Percentiles rank a stretch among this genome's conserved stretches.
phyloP scores from a whole-genome alignment of 2,888 invertebrate genomes.

The Himalopsyche tibetana region DNA sequence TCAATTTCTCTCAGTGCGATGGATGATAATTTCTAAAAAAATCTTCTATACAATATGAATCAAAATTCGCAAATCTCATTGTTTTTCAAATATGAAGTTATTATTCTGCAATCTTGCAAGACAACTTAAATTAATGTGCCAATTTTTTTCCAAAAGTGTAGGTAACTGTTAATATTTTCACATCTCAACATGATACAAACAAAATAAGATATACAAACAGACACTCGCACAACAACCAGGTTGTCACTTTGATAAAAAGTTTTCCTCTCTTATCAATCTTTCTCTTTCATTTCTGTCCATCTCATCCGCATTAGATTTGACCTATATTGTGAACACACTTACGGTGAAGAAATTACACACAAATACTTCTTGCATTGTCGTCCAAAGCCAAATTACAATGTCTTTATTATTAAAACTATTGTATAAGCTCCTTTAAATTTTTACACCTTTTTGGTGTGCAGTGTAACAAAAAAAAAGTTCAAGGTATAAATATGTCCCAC shows the following conservation, averaged over 20 bases:
- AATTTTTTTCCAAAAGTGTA: not conserved
- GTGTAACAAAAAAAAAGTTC: too few species aligned
- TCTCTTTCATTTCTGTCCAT: slow-evolving; percentile 30
- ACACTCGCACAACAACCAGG: slow-evolving; percentile 7
- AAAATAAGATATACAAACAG: not conserved
- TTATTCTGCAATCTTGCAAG: too few species aligned
- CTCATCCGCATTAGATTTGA: slow-evolving; percentile 25
- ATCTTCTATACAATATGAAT: too few species aligned
- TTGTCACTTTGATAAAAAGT: slow-evolving; percentile 23
- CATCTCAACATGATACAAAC: not conserved
- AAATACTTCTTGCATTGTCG: not conserved
- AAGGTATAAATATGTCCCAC: too few species aligned
- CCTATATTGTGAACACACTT: not conserved
- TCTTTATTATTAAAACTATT: too few species aligned
- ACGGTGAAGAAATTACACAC: not conserved
- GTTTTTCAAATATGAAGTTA: too few species aligned
- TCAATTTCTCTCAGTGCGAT: too few species aligned
- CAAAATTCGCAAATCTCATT: too few species aligned
- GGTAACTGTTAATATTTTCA: not conserved
- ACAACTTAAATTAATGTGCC: not conserved
- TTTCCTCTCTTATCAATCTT: slow-evolving; percentile 12
- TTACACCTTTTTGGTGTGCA: too few species aligned
- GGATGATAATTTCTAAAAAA: too few species aligned
- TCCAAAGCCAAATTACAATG: not conserved
- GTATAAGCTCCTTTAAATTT: too few species aligned